phyloP scores from a whole-genome alignment of 2,888 invertebrate species.

The Catotricha subobsoleta region DNA sequence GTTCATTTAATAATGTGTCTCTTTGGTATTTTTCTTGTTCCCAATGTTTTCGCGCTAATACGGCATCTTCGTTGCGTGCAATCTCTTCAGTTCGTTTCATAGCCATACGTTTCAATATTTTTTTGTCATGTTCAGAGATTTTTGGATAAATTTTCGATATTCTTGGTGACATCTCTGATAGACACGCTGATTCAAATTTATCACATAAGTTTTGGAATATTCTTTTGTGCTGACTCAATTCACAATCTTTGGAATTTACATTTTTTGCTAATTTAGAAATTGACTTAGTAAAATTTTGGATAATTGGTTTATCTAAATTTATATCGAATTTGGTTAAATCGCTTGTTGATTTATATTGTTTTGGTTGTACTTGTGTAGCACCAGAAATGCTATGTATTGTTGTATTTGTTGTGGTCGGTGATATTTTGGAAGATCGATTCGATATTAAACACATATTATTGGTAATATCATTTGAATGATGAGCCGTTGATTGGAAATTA shows the following conservation, averaged over 20 bases:
- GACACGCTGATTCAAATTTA: neutral
- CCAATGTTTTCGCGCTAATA: conserved; percentile 28
- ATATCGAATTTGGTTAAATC: neutral
- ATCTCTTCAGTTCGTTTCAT: conserved; percentile 23
- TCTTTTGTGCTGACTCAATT: too few species aligned
- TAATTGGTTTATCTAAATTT: neutral
- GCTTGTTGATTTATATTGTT: neutral
- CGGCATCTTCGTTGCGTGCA: conserved; percentile 23
- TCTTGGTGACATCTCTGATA: conserved; percentile 17
- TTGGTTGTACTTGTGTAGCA: too few species aligned
- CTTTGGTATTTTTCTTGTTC: conserved; percentile 27
- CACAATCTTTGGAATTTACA: too few species aligned
- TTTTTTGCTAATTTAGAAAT: too few species aligned
- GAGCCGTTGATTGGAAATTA: neutral
- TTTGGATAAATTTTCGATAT: conserved; percentile 21
- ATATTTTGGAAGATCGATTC: neutral
- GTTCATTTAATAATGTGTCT: conserved; percentile 24
- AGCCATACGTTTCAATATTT: conserved; percentile 29
- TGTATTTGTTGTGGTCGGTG: neutral
- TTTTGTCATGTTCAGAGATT: conserved; percentile 25
- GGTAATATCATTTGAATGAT: neutral
- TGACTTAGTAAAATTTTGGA: neutral
- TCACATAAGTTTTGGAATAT: conserved; percentile 25
- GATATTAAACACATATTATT: too few species aligned
- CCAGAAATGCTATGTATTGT: too few species aligned